These are phyloP conservation scores for Melipona quadrifasciata DNA, from an alignment of 1,140 invertebrate genomes.

Conservation along the genomic window DNA sequence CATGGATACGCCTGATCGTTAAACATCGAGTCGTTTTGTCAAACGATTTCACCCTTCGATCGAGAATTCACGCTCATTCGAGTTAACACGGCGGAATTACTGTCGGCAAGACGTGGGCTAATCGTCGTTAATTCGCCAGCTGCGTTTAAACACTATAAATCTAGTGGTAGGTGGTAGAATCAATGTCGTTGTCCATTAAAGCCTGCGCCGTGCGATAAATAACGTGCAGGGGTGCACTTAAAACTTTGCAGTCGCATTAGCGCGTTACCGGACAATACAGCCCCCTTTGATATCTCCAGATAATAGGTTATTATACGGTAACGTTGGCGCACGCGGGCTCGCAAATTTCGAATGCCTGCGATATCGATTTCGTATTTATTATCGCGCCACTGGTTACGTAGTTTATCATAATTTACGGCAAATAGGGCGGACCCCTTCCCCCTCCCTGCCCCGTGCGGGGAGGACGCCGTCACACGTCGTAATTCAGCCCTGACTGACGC, in stretches of 20 bases:
- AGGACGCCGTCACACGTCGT: slow-evolving; percentile 60
- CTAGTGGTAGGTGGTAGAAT: slow-evolving; percentile 21
- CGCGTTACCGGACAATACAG: slow-evolving; percentile 25
- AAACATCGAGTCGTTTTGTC: too few relatives aligned
- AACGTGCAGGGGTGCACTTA: slow-evolving; percentile 20
- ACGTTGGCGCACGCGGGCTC: background rate
- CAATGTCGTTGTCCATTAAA: slow-evolving; percentile 47
- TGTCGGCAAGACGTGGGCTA: background rate
- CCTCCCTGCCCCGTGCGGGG: too few relatives aligned
- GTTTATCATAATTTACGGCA: slow-evolving; percentile 74
- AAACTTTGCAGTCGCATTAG: slow-evolving; percentile 47
- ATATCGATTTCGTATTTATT: slow-evolving; percentile 71
- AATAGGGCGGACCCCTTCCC: slow-evolving; percentile 56
- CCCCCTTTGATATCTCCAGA: slow-evolving; percentile 50
- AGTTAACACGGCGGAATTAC: background rate
- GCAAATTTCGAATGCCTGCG: slow-evolving; percentile 40
- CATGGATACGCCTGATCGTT: too few relatives aligned
- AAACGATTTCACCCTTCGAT: too few relatives aligned
- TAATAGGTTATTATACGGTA: slow-evolving; percentile 44
- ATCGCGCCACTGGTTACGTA: slow-evolving; percentile 58
- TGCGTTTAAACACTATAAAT: slow-evolving; percentile 37
- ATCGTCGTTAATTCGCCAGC: slow-evolving; percentile 23
- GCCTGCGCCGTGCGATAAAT: slow-evolving; percentile 17
- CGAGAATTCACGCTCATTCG: too few relatives aligned
- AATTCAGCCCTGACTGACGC: slow-evolving; percentile 73